Evolutionary conservation across 2,888 invertebrate species (phyloP).

Genomic region (Anorthoa munda): DNA sequence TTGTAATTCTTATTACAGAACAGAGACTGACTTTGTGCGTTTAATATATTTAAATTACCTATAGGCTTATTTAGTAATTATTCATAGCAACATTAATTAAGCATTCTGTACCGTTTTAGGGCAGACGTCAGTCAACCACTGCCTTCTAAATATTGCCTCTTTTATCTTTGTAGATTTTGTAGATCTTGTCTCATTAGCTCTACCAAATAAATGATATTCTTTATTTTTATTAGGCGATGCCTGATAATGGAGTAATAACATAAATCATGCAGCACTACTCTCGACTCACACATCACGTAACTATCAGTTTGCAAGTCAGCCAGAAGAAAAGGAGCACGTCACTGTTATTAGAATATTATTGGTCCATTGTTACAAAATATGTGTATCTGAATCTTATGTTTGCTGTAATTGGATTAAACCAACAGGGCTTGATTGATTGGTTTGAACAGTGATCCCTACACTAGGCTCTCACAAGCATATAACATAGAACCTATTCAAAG

Average conservation of each 20-base stretch:
- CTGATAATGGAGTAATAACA: no score
- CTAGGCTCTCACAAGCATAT: no score
- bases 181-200: not conserved
- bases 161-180: not conserved
- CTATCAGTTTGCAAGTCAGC: not conserved
- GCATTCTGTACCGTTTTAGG: not conserved
- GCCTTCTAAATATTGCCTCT: not conserved
- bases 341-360: not conserved
- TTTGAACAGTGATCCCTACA: no score
- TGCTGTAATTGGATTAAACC: no score
- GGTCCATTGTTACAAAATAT: no score
- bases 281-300: not conserved
- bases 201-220: not conserved
- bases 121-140: not conserved
- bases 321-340: not conserved
- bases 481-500: no score
- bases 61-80: not conserved
- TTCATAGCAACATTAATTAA: not conserved
- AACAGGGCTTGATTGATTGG: no score
- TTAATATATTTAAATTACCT: not conserved
- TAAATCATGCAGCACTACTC: not conserved
- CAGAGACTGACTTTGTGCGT: conserved; percentile 3
- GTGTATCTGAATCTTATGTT: no score
- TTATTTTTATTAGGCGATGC: not conserved
- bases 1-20: conserved; percentile 24